Evolutionary conservation across 35 echinoderm and acorn worm species (phyloP).

Genomic region (Heliocidaris tuberculata): DNA sequence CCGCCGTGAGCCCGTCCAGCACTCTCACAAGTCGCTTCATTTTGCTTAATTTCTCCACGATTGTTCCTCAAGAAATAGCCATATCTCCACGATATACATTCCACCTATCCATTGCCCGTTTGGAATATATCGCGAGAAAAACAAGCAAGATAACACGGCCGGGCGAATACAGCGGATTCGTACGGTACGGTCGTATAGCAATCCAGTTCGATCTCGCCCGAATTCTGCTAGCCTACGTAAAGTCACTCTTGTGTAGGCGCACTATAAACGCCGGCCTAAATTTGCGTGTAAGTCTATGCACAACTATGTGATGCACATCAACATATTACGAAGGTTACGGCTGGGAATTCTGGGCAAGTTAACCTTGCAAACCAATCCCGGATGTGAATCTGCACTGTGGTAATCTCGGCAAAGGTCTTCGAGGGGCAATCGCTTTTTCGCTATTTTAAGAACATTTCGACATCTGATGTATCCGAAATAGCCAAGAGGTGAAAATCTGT

Average conservation of each 20-base stretch:
- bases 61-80: constrained; percentile 82
- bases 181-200: no score
- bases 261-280: neutral
- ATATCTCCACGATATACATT: constrained; percentile 71
- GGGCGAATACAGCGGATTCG: neutral
- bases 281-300: constrained; percentile 29
- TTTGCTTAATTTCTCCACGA: constrained; percentile 66
- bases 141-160: neutral
- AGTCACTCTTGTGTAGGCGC: constrained; percentile 41
- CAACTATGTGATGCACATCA: constrained; percentile 15
- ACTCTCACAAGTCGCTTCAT: constrained; percentile 88
- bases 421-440: neutral
- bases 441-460: neutral
- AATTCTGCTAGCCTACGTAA: constrained; percentile 43
- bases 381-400: constrained; percentile 5
- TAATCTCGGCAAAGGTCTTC: neutral
- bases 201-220: neutral
- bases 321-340: neutral
- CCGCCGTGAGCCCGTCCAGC: constrained; percentile 75
- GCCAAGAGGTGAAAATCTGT: neutral
- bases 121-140: constrained; percentile 33
- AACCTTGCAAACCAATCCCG: constrained; percentile 43
- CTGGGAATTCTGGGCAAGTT: constrained; percentile 39
- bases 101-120: constrained; percentile 39
- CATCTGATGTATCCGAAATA: neutral